Conservation (phyloP, 2,113 vertebrate genomes). For the Stigmatopora nigra region DNA sequence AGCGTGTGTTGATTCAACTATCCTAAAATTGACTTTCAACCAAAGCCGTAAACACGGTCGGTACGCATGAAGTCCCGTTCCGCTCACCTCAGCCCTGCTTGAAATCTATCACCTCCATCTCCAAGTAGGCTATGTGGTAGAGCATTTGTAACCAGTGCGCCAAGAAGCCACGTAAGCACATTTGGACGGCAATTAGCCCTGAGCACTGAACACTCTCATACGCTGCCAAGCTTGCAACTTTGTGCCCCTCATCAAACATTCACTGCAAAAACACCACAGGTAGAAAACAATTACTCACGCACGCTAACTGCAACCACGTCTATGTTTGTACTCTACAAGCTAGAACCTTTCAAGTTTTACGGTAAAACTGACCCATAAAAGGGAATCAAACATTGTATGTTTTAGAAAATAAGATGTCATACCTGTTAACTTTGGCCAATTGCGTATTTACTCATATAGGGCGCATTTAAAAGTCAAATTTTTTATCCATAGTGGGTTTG, state of each 20-base stretch:
- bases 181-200: conserved; percentile 52
- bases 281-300: conserved; percentile 61
- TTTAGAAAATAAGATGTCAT: too few species aligned
- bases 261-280: conserved; percentile 45
- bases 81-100: conserved; percentile 1
- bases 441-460: too few species aligned
- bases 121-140: conserved; percentile 47
- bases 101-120: conserved; percentile 36
- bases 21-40: neutral
- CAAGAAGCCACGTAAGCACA: conserved; percentile 48
- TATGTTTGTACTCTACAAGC: conserved; percentile 13
- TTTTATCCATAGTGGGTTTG: too few species aligned
- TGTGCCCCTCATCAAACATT: conserved; percentile 49
- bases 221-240: conserved; percentile 55
- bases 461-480: too few species aligned
- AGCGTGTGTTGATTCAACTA: neutral
- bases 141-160: conserved; percentile 37
- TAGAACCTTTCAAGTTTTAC: neutral
- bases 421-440: too few species aligned
- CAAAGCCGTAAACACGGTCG: neutral
- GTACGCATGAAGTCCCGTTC: neutral
- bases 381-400: neutral
- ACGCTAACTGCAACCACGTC: conserved; percentile 30
- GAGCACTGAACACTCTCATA: conserved; percentile 55
- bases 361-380: conserved; percentile 1